Evolutionary conservation across 2,888 invertebrate genomes (phyloP).

Genomic region (Anarsia innoxiella): DNA sequence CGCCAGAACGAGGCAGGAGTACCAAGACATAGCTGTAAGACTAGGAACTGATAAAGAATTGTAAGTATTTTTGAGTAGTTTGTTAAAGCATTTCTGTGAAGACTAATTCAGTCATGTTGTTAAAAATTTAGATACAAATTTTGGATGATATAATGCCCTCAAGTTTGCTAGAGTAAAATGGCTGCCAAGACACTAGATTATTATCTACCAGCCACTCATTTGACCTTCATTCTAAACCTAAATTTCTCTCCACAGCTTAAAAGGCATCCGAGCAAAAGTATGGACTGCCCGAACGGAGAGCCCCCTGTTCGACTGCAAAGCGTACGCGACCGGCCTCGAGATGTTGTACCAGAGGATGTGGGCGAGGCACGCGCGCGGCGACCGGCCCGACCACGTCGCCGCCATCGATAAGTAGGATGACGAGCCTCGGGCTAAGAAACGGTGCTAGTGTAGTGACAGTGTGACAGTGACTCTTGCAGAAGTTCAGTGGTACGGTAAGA

Average conservation of each 20-base stretch:
- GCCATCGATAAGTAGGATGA: constrained; percentile 50
- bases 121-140: too few species aligned
- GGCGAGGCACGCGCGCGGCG: constrained; percentile 85
- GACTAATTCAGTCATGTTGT: too few species aligned
- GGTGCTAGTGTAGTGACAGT: constrained; percentile 25
- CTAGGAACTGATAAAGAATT: constrained; percentile 96
- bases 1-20: constrained; percentile 93
- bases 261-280: constrained; percentile 94
- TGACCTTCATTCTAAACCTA: background rate
- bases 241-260: constrained; percentile 79
- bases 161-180: too few species aligned
- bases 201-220: too few species aligned
- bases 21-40: constrained; percentile 95
- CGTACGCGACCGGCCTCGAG: constrained; percentile 95
- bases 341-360: constrained; percentile 93
- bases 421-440: constrained; percentile 25
- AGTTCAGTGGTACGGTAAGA: too few species aligned
- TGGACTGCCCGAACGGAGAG: constrained; percentile 94
- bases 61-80: constrained; percentile 81
- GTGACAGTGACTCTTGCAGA: background rate
- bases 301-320: constrained; percentile 94
- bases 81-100: too few species aligned
- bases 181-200: too few species aligned
- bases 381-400: constrained; percentile 87
- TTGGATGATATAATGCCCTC: too few species aligned